Evolutionary conservation across 92 coral and sea anemone species (phyloP).

Genomic region (Epizoanthus fatuus): DNA sequence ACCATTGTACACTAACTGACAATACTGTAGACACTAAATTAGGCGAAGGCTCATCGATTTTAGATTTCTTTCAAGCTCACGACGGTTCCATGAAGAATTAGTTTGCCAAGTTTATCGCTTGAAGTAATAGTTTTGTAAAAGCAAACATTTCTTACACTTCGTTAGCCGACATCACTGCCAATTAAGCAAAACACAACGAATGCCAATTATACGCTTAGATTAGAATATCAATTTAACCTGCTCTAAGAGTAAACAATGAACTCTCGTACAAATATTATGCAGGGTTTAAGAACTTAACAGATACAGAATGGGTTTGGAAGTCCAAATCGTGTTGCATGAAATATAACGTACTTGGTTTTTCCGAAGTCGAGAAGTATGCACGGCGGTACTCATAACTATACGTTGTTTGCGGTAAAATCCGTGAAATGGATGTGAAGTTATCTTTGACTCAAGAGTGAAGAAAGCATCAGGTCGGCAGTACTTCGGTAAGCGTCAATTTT

Average conservation of each 20-base stretch:
- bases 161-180: neutral
- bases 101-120: neutral
- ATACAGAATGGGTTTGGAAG: neutral
- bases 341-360: neutral
- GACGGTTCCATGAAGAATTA: neutral
- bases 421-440: slow-evolving; percentile 9
- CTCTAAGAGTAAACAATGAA: slow-evolving; percentile 35
- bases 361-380: neutral
- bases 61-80: neutral
- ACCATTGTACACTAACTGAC: neutral
- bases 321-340: neutral
- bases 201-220: slow-evolving; percentile 4
- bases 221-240: slow-evolving; percentile 17
- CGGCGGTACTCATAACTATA: neutral
- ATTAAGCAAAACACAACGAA: slow-evolving; percentile 9
- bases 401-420: neutral
- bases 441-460: slow-evolving; percentile 3
- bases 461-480: neutral
- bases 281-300: neutral
- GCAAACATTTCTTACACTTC: neutral
- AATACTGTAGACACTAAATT: neutral
- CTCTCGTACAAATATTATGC: neutral
- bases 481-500: slow-evolving; percentile 8
- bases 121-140: neutral
- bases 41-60: neutral